Conservation (phyloP, 2,888 invertebrate genomes). For the Cenopis cana region DNA sequence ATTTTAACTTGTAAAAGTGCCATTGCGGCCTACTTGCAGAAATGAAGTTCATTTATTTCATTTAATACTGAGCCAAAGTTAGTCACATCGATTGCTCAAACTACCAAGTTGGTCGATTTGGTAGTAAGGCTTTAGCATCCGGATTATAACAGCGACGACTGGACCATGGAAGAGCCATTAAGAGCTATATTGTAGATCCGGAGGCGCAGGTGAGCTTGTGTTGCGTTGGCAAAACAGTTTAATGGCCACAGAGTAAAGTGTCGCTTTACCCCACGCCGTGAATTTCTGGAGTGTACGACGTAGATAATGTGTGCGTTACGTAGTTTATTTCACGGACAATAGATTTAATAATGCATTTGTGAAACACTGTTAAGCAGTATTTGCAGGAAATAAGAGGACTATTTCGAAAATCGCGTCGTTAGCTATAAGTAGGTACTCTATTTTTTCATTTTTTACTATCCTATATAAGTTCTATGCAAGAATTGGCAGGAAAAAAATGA, state of each 20-base stretch:
- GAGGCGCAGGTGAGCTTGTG: conserved; percentile 33
- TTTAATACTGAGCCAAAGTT: conserved; percentile 45
- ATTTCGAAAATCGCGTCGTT: too few species aligned
- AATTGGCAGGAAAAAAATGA: too few species aligned
- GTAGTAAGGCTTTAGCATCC: conserved; percentile 44
- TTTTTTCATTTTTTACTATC: too few species aligned
- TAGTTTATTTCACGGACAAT: conserved; percentile 15
- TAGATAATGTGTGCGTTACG: conserved; percentile 35
- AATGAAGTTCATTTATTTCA: too few species aligned
- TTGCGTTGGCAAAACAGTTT: conserved; percentile 41
- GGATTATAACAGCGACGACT: conserved; percentile 50
- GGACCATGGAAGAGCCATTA: conserved; percentile 51
- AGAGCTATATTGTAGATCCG: conserved; percentile 34
- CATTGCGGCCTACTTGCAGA: too few species aligned
- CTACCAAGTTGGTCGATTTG: conserved; percentile 23
- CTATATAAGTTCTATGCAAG: too few species aligned
- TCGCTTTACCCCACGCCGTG: conserved; percentile 31
- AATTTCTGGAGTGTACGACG: conserved; percentile 21
- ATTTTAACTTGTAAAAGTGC: too few species aligned
- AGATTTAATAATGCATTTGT: background rate
- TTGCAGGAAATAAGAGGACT: background rate
- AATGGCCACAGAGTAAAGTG: conserved; percentile 41
- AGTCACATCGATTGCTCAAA: conserved; percentile 45
- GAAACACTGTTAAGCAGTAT: background rate
- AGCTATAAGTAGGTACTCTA: too few species aligned